Percentiles rank a stretch among this genome's conserved stretches.
These are phyloP conservation scores for Platycercus adscitus DNA, from an alignment of 2,113 vertebrate species.

Conservation along the genomic window DNA sequence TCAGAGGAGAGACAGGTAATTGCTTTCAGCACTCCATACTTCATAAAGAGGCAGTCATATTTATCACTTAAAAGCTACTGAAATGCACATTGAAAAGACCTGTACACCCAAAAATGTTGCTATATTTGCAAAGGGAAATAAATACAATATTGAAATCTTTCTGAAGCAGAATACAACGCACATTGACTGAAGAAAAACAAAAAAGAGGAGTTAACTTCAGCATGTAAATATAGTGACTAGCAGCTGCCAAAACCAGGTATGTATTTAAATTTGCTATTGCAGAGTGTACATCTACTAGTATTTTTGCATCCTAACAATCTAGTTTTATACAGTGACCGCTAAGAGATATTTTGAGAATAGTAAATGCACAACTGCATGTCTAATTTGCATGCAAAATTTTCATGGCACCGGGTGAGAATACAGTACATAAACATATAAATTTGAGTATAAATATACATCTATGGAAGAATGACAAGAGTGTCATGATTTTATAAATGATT, in stretches of 20 bases:
- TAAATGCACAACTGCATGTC: background rate
- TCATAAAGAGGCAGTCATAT: background rate
- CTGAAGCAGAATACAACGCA: background rate
- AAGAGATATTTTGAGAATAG: background rate
- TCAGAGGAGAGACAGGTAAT: background rate
- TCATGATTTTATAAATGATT: background rate
- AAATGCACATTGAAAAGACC: background rate
- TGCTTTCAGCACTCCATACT: background rate
- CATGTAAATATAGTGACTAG: background rate
- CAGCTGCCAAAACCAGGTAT: background rate
- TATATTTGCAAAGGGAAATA: background rate
- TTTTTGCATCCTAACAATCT: background rate
- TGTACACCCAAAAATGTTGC: accelerated
- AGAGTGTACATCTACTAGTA: background rate
- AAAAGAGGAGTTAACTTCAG: background rate
- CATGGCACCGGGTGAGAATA: accelerated
- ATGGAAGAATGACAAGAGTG: background rate
- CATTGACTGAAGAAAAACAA: background rate
- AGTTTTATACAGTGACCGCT: background rate
- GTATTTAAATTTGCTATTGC: background rate
- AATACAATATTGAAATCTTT: background rate
- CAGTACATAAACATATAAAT: background rate
- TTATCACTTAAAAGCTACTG: background rate
- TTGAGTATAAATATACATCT: background rate
- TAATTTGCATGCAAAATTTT: background rate